Evolutionary conservation across 2,797 vertebrate species (phyloP).

Genomic region (Gouania willdenowi): DNA sequence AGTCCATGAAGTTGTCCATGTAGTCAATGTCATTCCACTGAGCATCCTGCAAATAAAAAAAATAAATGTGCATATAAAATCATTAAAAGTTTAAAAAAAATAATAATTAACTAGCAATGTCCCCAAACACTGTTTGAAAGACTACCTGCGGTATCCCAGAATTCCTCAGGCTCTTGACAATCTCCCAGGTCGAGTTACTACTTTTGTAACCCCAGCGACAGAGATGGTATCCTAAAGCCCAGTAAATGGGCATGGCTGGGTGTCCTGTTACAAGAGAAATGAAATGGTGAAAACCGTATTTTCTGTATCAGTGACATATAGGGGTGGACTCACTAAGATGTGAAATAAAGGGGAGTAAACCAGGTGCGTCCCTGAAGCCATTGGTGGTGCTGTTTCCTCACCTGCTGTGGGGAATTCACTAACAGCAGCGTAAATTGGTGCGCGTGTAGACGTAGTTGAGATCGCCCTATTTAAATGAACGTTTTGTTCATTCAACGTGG

Average conservation of each 20-base stretch:
- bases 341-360: too few species aligned
- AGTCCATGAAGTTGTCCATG: conserved; percentile 82
- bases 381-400: too few species aligned
- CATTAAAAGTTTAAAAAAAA: background rate
- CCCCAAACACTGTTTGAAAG: background rate
- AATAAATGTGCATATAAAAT: background rate
- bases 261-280: conserved; percentile 47
- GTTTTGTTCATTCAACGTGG: too few species aligned
- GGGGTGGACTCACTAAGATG: too few species aligned
- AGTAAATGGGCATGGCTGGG: conserved; percentile 85
- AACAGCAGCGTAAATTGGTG: too few species aligned
- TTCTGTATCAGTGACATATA: too few species aligned
- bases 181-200: conserved; percentile 81
- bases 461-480: too few species aligned
- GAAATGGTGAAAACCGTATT: too few species aligned
- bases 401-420: too few species aligned
- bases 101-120: background rate
- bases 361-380: too few species aligned
- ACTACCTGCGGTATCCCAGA: conserved; percentile 84
- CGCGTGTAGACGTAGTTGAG: too few species aligned
- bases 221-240: conserved; percentile 88
- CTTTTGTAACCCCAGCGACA: conserved; percentile 87
- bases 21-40: conserved; percentile 95
- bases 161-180: conserved; percentile 80
- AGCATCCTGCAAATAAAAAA: conserved; percentile 68